Percentiles rank a stretch among this genome's conserved stretches.
phyloP scores from a whole-genome alignment of 2,113 vertebrate genomes.

The Eleginops maclovinus region DNA sequence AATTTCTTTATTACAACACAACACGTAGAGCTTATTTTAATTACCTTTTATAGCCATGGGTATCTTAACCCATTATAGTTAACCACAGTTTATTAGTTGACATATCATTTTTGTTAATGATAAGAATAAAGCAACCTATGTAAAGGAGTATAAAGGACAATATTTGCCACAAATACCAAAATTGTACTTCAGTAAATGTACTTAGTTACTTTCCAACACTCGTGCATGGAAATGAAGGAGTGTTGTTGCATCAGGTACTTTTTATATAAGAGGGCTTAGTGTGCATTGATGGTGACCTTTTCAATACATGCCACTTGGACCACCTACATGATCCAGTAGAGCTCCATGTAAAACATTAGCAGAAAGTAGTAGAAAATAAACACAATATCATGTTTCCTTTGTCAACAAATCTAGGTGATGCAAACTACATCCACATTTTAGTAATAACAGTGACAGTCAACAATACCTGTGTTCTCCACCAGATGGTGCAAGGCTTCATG shows the following conservation, averaged over 20 bases:
- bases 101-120: no score
- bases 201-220: background rate
- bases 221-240: background rate
- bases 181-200: no score
- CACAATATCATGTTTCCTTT: background rate
- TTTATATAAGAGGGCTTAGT: constrained; percentile 5
- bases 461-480: constrained; percentile 24
- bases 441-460: background rate
- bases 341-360: background rate
- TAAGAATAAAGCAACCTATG: no score
- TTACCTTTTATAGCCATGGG: no score
- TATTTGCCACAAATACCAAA: no score
- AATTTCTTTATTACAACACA: no score
- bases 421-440: background rate
- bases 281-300: constrained; percentile 25
- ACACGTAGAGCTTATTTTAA: no score
- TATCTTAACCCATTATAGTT: no score
- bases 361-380: background rate
- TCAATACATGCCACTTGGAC: constrained; percentile 4
- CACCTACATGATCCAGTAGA: background rate
- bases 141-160: no score
- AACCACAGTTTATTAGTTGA: no score
- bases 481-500: constrained; percentile 46
- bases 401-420: background rate
- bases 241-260: constrained; percentile 50